Evolutionary conservation across 2,797 vertebrate species (phyloP).

Genomic region (Lepus oiostolus): DNA sequence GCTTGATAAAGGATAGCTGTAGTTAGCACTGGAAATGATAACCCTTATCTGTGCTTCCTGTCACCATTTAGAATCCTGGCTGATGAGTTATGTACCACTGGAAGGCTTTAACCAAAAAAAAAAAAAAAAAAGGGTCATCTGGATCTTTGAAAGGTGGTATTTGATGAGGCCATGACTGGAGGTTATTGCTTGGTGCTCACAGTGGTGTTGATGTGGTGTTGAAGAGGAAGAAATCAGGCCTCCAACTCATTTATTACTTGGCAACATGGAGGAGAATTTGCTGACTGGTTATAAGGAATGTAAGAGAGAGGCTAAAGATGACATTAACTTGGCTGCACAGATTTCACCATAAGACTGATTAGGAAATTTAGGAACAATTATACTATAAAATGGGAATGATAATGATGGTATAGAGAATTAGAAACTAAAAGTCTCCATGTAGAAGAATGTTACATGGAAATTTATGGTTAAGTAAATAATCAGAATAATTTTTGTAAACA

Average conservation of each 20-base stretch:
- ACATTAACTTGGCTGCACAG: not conserved
- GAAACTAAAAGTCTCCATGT: not conserved
- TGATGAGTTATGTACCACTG: not conserved
- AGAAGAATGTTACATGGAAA: not conserved
- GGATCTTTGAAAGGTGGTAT: not conserved
- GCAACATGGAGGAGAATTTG: not conserved
- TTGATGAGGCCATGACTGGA: not conserved
- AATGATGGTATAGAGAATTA: not conserved
- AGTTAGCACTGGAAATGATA: not conserved
- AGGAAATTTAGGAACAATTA: conserved; percentile 9
- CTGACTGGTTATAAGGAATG: not conserved
- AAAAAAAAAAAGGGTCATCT: not conserved
- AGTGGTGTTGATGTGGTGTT: not conserved
- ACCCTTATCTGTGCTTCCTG: not conserved
- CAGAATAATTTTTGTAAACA: not conserved
- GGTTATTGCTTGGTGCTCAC: not conserved
- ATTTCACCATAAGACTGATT: not conserved
- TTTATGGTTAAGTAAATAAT: conserved; percentile 22
- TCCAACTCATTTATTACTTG: not conserved
- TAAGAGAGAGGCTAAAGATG: not conserved
- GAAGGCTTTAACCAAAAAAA: not conserved
- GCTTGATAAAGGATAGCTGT: not conserved
- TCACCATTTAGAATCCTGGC: not conserved
- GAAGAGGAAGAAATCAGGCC: not conserved
- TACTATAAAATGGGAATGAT: not conserved